Conservation (phyloP, 2,888 invertebrate species). For the Synanthedon vespiformis region DNA sequence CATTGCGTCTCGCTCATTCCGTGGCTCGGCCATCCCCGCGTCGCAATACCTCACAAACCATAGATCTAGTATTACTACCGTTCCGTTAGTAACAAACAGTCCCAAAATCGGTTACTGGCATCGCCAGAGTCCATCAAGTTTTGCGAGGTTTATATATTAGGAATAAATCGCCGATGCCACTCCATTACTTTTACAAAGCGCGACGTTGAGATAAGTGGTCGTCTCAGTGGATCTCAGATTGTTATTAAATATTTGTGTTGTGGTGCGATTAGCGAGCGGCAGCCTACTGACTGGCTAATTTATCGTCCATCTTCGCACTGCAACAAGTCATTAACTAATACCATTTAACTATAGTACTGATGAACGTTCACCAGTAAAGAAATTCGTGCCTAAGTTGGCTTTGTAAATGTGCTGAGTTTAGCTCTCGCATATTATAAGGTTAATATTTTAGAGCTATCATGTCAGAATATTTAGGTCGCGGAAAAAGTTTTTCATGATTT, state of each 20-base stretch:
- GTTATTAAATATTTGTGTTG: conserved; percentile 72
- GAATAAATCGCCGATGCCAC: conserved; percentile 7
- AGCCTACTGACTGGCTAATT: conserved; percentile 53
- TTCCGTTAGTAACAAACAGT: no score
- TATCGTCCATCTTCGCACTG: conserved; percentile 24
- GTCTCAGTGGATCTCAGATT: conserved; percentile 61
- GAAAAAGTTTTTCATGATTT: no score
- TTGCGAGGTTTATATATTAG: neutral
- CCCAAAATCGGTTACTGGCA: no score
- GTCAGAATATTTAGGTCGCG: no score
- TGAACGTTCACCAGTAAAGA: neutral
- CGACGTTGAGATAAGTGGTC: conserved; percentile 64
- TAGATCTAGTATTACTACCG: no score
- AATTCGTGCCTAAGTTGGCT: neutral
- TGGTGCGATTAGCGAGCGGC: conserved; percentile 60
- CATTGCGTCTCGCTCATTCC: no score
- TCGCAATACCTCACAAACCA: no score
- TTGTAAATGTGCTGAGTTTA: no score
- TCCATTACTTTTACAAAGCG: conserved; percentile 15
- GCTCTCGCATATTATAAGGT: no score
- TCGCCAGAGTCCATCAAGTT: no score
- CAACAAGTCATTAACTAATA: neutral
- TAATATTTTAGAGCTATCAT: no score
- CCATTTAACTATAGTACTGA: neutral
- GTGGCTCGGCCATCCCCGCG: no score